Evolutionary conservation across 2,113 vertebrate species (phyloP), one percentile per base, ranked within the genome.

Genomic region (Nyctereutes procyonoides): DNA sequence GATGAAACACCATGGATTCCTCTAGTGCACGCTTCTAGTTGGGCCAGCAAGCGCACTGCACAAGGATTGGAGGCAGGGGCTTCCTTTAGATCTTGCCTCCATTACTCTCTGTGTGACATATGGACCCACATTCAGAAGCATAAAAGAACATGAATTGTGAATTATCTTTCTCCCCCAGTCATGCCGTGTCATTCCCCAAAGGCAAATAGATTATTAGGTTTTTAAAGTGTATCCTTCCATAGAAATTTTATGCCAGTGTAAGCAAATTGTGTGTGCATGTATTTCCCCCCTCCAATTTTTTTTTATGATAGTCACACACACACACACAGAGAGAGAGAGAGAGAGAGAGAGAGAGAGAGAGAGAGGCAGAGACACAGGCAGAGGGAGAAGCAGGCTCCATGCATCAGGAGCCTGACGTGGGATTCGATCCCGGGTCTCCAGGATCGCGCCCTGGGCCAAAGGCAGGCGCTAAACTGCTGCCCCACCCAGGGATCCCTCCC

Each of bases 231-330:
- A 51, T 81, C 24, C 77, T 96, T 80, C 26, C 58, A 63, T 30
- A 92, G 85, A 56, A 51, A 43, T 76, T 73, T 32, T 87, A n/a
- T 92, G 94, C 7, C 74, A 69, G 0, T 53, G 14, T 92, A 80
- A 95, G 30, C 88, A 94, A 83, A 88, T 93, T 30, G 10, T 87
- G 48, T 88, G 24, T 91, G 28, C 62, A 20, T 83, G 4, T 92
- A 62, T 83, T 84, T 20, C 13, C n/a, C 53, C 5, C 2, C 43
- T 73, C 43, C 43, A 43, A 43, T 43, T 43, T 43, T 43, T 43
- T 43, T 43, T 43, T 43, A 43, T 43, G 43, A 7, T 43, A 43
- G 43, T 43, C 43, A 43, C 43, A 43, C 3, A n/a, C n/a, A n/a
- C n/a, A n/a, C n/a, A n/a, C n/a, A n/a, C n/a, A n/a, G n/a, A n/a